A percentile compares a stretch with the other conserved stretches of the same genome.
These are phyloP conservation scores for Psylliodes chrysocephalus DNA, from an alignment of 2,888 invertebrate species.

Conservation along the genomic window DNA sequence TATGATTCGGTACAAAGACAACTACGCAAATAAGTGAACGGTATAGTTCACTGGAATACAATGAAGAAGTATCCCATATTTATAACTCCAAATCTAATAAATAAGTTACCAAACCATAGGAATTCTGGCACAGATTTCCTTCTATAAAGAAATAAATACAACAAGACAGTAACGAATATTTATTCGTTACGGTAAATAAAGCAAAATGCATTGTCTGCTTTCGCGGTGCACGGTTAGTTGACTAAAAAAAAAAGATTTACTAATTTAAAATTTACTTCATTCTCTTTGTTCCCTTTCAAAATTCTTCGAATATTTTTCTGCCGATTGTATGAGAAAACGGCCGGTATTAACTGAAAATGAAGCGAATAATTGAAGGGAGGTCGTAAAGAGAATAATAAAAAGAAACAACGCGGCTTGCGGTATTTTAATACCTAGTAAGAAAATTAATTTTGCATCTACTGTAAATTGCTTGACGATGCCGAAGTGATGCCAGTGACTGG, in stretches of 20 bases:
- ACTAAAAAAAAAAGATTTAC: neutral
- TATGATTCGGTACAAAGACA: too few relatives aligned
- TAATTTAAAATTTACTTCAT: slow-evolving; percentile 1
- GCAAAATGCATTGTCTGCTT: neutral
- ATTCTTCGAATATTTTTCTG: slow-evolving; percentile 18
- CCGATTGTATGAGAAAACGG: slow-evolving; percentile 13
- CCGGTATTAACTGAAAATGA: slow-evolving; percentile 19
- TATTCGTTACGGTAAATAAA: neutral
- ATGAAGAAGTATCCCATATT: too few relatives aligned
- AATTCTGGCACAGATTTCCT: neutral
- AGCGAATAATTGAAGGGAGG: slow-evolving; percentile 14
- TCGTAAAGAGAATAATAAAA: slow-evolving; percentile 11
- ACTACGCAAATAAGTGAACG: too few relatives aligned
- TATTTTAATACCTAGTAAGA: slow-evolving; percentile 15
- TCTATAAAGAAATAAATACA: neutral
- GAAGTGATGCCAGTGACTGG: too few relatives aligned
- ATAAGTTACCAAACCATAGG: neutral
- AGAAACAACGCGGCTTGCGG: slow-evolving; percentile 5
- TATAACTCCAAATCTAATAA: too few relatives aligned
- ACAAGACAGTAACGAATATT: neutral
- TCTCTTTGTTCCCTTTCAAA: slow-evolving; percentile 2
- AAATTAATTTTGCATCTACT: slow-evolving; percentile 8
- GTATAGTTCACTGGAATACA: too few relatives aligned
- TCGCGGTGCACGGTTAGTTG: neutral
- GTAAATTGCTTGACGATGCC: neutral